phyloP scores from a whole-genome alignment of 1,140 invertebrate genomes.

The Phocides pigmalion region DNA sequence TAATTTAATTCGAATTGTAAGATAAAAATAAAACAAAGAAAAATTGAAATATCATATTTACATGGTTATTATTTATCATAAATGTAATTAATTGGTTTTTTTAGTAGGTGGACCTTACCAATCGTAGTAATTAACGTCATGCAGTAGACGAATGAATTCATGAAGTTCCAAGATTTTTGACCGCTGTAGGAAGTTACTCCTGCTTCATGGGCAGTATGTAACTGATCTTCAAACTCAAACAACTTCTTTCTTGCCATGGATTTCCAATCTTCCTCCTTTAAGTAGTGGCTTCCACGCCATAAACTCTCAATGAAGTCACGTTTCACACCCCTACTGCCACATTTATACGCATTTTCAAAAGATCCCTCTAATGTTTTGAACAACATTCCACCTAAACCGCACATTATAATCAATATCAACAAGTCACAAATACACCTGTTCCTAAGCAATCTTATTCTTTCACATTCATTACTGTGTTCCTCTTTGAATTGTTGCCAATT shows the following conservation, averaged over 20 bases:
- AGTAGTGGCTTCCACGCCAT: slow-evolving; percentile 91
- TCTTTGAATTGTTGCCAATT: slow-evolving; percentile 85
- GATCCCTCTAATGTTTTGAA: slow-evolving; percentile 92
- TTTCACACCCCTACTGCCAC: slow-evolving; percentile 93
- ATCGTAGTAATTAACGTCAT: slow-evolving; percentile 97
- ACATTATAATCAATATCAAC: slow-evolving; percentile 88
- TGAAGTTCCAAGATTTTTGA: slow-evolving; percentile 94
- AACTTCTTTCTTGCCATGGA: slow-evolving; percentile 91
- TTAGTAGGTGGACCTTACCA: slow-evolving; percentile 86
- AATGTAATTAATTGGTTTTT: slow-evolving; percentile 1
- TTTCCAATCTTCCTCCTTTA: slow-evolving; percentile 95
- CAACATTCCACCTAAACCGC: slow-evolving; percentile 90
- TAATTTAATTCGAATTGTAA: too few relatives aligned
- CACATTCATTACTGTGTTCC: slow-evolving; percentile 85
- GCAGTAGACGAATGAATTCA: slow-evolving; percentile 96
- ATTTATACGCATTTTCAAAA: slow-evolving; percentile 94
- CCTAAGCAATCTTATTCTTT: slow-evolving; percentile 82
- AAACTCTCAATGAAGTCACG: slow-evolving; percentile 92
- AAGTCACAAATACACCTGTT: slow-evolving; percentile 88
- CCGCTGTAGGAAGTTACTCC: slow-evolving; percentile 92
- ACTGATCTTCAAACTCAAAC: slow-evolving; percentile 93
- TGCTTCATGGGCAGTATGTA: slow-evolving; percentile 92
- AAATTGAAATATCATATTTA: too few relatives aligned
- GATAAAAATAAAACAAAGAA: slow-evolving; percentile 12
- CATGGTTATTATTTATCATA: neutral